Base-by-base conservation (phyloP, 2,113 vertebrate genomes). In the Polypterus senegalus region DNA sequence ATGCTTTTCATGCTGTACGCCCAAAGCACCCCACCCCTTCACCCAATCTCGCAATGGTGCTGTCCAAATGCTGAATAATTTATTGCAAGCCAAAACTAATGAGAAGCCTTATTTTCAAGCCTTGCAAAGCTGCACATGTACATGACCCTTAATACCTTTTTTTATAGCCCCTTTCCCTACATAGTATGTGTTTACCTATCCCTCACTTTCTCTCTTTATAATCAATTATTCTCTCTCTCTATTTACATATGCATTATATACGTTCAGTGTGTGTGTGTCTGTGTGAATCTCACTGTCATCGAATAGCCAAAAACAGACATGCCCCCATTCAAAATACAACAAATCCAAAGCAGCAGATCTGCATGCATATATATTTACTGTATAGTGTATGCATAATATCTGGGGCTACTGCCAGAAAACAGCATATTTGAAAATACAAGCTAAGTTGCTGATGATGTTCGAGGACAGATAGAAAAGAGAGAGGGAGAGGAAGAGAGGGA, bases 41-140 rank as follows among this genome's bases (percentile, higher is more conserved):
- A 53, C 61, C 53, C 60, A 59, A 60, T 27, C 59, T 27, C 47
- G 57, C 57, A 66, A 60, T 53, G 66, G 63, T 66, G 46, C 65
- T 46, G 67, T 47, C 66, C 67, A 46, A 60, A 71, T 65, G 63
- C 65, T 65, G 57, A 74, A 61, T 65, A 70, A 77, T 75, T 79
- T 64, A 74, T 63, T 66, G 61, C 7, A 51, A 65, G 62, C 69
- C 64, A 64, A 67, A 66, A 76, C 58, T 54, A 66, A 62, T 46
- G 56, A 62, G 60, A 46, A 7, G 43, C 56, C 46, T 58, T 49
- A 27, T 66, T 60, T 51, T 59, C 49, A 10, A 62, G 49, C 49
- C 49, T 27, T 48, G 56, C 49, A 6, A 5, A 48, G 60, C 45
- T 62, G 9, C n/a, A 62, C 47, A 54, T 53, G 53, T 52, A 7